Evolutionary conservation across 2,113 vertebrate species (phyloP).

Genomic region (Daubentonia madagascariensis): DNA sequence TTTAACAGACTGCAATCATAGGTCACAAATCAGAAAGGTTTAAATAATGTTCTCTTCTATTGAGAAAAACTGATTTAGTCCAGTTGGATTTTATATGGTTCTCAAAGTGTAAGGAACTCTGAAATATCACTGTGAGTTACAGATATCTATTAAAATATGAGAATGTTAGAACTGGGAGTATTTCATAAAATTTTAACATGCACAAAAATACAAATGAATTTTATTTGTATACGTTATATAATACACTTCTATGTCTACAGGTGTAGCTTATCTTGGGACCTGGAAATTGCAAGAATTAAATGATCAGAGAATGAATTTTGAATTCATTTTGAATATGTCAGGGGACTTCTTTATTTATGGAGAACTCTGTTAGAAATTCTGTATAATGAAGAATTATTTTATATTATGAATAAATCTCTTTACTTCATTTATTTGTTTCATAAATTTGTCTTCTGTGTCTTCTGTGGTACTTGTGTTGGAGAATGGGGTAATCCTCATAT

Average conservation of each 20-base stretch:
- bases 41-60: conserved; percentile 79
- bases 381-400: background rate
- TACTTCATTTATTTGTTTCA: background rate
- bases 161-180: background rate
- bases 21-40: conserved; percentile 83
- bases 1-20: conserved; percentile 79
- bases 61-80: conserved; percentile 77
- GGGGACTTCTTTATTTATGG: background rate
- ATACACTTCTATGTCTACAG: background rate
- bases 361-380: conserved; percentile 8
- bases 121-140: conserved; percentile 63
- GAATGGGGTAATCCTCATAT: background rate
- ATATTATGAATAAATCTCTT: background rate
- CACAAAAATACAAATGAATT: background rate
- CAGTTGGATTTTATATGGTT: conserved; percentile 75
- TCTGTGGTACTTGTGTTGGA: background rate
- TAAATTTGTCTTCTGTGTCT: background rate
- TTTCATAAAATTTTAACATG: background rate
- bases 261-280: background rate
- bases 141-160: conserved; percentile 30
- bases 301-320: conserved; percentile 1
- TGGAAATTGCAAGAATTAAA: background rate
- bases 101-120: conserved; percentile 73
- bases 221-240: background rate
- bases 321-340: background rate